Percentiles rank a stretch among this genome's conserved stretches.
Evolutionary conservation across 2,888 invertebrate species (phyloP).

Genomic region (Endotricha flammealis): DNA sequence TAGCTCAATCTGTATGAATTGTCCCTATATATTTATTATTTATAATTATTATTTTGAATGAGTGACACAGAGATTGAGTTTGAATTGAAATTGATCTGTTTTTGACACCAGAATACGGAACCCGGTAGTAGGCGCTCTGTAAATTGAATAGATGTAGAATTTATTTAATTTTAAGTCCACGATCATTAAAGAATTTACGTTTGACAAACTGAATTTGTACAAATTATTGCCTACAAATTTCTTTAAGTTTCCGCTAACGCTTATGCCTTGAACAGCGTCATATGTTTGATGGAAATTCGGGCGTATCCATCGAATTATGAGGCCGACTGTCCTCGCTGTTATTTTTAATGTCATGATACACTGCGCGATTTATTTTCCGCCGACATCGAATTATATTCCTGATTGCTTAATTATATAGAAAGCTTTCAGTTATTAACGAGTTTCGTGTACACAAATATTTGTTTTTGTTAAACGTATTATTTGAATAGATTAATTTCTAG

Average conservation of each 20-base stretch:
- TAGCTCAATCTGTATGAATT: no score
- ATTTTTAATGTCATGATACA: conserved; percentile 53
- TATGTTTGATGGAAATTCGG: conserved; percentile 71
- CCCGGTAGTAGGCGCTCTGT: no score
- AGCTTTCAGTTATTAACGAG: conserved; percentile 21
- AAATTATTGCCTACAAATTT: neutral
- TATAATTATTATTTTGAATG: no score
- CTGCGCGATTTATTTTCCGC: conserved; percentile 19
- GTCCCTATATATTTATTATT: no score
- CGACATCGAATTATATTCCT: conserved; percentile 13
- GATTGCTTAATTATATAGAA: conserved; percentile 31
- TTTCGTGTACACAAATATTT: neutral
- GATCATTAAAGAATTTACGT: no score
- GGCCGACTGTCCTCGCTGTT: conserved; percentile 54
- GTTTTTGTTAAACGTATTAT: neutral
- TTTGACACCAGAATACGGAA: no score
- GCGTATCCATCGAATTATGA: conserved; percentile 70
- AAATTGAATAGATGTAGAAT: no score
- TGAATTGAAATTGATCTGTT: no score
- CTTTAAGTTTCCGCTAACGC: conserved; percentile 8
- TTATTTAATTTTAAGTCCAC: no score
- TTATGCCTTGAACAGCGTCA: conserved; percentile 27
- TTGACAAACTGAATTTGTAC: no score
- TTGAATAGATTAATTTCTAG: no score
- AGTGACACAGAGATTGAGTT: no score